phyloP scores from a whole-genome alignment of 2,797 vertebrate species.

The Chloroceryle inda region DNA sequence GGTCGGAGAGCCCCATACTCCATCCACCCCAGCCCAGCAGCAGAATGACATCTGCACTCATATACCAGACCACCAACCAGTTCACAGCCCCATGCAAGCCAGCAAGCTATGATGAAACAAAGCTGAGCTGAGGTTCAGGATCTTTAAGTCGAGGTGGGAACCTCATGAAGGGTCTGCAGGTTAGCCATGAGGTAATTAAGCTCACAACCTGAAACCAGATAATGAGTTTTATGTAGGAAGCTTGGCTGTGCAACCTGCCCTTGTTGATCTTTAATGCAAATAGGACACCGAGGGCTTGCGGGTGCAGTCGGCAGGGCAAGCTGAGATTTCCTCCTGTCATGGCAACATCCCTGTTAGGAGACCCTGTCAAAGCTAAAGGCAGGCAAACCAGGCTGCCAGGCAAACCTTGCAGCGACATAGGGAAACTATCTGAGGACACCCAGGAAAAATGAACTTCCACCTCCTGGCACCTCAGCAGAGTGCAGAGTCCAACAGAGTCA shows the following conservation, averaged over 20 bases:
- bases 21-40: neutral
- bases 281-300: neutral
- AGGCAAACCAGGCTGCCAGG: neutral
- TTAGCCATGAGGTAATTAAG: neutral
- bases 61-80: neutral
- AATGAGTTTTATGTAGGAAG: neutral
- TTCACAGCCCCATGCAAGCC: neutral
- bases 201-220: neutral
- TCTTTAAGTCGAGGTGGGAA: neutral
- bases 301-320: neutral
- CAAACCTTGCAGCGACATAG: neutral
- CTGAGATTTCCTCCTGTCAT: neutral
- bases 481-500: neutral
- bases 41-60: neutral
- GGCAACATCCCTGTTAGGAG: neutral
- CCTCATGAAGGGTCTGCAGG: neutral
- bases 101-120: neutral
- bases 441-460: neutral
- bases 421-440: neutral
- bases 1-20: neutral
- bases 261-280: neutral
- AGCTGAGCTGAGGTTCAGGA: neutral
- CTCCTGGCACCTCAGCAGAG: neutral
- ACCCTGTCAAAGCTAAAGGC: neutral
- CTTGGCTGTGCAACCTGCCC: neutral